Evolutionary conservation across 2,113 vertebrate genomes (phyloP), one percentile per base, ranked within the genome.

Genomic region (Centropus bengalensis): DNA sequence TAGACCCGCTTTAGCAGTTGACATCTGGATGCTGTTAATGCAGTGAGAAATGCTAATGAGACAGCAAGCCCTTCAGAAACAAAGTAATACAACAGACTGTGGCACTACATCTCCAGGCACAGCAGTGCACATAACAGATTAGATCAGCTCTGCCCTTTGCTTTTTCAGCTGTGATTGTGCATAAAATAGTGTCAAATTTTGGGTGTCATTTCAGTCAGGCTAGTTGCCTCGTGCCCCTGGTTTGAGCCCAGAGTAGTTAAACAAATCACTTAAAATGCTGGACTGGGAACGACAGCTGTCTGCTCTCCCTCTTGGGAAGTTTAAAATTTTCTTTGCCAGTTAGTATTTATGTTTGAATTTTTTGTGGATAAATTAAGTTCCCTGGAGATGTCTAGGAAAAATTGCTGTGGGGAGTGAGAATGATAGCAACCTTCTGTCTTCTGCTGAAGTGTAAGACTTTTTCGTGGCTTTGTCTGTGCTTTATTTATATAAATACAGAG

Each of bases 11-110:
- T 94, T 88, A 86, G 82, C 88, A 83, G 45, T 96, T 95, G 94
- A 83, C 86, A 93, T 88, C 75, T 95, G 94, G 68, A 67, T 88
- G 80, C 80, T 81, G 33, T 94, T 95, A 93, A 83, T 77, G 90
- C 76, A 74, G 64, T 1, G 2, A 2, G 4, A 81, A 91, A 95
- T 88, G 60, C 88, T 90, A 88, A 90, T 83, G 71, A 92, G 51
- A 74, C n/a, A 1, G 4, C 45, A 83, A 74, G 42, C 82, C 63
- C 79, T 83, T 91, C 42, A 83, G 92, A 70, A 88, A 63, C 38
- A 15, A 22, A 93, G 22, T 80, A 78, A 81, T 42, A 74, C 28
- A 70, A 93, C 68, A 86, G 42, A 16, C 76, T 87, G 60, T 92
- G 82, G 42, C 88, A 62, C 85, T 83, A 28, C 60, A 15, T 86